phyloP scores from a whole-genome alignment of 2,113 vertebrate genomes.

The Melanocharis versteri region DNA sequence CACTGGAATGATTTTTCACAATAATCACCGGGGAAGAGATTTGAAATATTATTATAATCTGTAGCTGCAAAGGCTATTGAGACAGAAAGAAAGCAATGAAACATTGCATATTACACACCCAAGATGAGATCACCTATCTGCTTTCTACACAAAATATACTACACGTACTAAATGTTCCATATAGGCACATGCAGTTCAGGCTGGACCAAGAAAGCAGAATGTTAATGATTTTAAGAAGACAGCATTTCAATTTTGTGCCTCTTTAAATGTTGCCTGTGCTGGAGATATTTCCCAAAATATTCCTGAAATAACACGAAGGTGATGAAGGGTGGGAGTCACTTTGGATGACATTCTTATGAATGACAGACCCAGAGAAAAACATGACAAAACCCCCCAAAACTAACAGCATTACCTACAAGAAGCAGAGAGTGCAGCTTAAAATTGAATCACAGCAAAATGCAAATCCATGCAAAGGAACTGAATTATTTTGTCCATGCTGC shows the following conservation, averaged over 20 bases:
- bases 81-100: not conserved
- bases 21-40: not conserved
- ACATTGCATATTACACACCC: not conserved
- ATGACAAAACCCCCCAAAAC: not conserved
- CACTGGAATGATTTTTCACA: not conserved
- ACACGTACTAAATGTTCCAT: not conserved
- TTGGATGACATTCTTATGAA: not conserved
- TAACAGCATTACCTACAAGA: not conserved
- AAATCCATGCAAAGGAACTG: not conserved
- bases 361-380: not conserved
- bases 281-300: not conserved
- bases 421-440: not conserved
- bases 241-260: not conserved
- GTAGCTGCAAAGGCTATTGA: not conserved
- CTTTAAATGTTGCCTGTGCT: not conserved
- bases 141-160: not conserved
- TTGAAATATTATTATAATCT: not conserved
- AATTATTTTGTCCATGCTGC: slow-evolving; percentile 7
- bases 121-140: not conserved
- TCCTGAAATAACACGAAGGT: not conserved
- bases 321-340: not conserved
- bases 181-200: not conserved
- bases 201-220: not conserved
- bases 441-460: slow-evolving; percentile 9
- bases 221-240: not conserved